Base-by-base conservation (phyloP, 2,113 vertebrate genomes). In the Sylvicapra grimmia region DNA sequence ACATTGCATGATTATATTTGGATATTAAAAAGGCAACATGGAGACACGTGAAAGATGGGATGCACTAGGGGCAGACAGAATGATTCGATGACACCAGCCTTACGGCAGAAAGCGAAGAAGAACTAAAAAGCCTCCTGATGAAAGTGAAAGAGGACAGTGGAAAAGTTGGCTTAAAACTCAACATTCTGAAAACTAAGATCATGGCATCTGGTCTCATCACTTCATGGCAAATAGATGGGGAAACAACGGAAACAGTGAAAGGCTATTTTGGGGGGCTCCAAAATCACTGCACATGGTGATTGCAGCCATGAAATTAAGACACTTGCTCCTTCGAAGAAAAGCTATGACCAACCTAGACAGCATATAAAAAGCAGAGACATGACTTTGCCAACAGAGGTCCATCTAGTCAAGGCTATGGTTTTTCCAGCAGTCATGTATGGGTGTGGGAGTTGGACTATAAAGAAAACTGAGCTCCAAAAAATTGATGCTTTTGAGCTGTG, bases 381-480 rank as follows among this genome's bases (percentile, higher is more conserved):
- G 9, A 72, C 9, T 72, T 36, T 36, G 1, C 18, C 65, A 72
- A 72, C 9, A 36, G 36, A 23, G 4, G 65, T 23, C n/a, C 18
- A 1, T 21, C 19, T 72, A 10, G 9, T 36, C n/a, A 72, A 36
- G n/a, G 65, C 65, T 36, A 36, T 36, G 65, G 9, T 36, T 72
- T 23, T 72, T 72, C 65, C 65, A 6, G 19, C 36, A 0, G 33
- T 36, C 65, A 36, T 36, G 9, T 72, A 72, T 72, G 18, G n/a
- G 1, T 36, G 9, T 12, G 9, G 36, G 2, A 72, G 19, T 23
- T 36, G 65, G n/a, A 12, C 18, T 21, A 3, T 10, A 6, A 72
- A 72, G n/a, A 72, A 36, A 6, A 5, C 18, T 11, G 18, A 72
- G n/a, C 1, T 0, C 19, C 4, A 0, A 72, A 72, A 4, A 72